Evolutionary conservation across 1,140 invertebrate species (phyloP).

Genomic region (Notospermus geniculatus): DNA sequence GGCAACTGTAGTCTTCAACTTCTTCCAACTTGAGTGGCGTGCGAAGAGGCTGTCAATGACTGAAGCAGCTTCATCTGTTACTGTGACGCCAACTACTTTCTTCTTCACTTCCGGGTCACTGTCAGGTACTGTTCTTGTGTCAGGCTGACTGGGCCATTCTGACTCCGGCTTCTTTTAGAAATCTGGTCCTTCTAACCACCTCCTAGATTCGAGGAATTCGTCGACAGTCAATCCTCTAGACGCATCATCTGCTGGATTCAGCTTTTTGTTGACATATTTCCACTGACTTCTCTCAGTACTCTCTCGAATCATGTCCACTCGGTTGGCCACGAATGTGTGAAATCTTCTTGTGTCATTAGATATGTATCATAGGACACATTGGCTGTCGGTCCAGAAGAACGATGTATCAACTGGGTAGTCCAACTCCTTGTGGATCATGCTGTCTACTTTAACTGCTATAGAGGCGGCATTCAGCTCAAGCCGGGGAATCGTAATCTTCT

Average conservation of each 20-base stretch:
- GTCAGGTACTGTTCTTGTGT: not conserved
- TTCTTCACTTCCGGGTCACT: too few relatives aligned
- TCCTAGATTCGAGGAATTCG: too few relatives aligned
- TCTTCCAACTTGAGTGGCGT: too few relatives aligned
- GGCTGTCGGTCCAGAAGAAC: constrained; percentile 23
- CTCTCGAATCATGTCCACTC: constrained; percentile 19
- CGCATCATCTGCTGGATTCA: too few relatives aligned
- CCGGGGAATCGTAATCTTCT: constrained; percentile 53
- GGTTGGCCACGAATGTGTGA: constrained; percentile 25
- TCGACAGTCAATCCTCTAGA: too few relatives aligned
- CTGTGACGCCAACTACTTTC: too few relatives aligned
- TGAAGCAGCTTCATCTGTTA: too few relatives aligned
- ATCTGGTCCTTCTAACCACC: constrained; percentile 24
- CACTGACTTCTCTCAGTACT: constrained; percentile 12
- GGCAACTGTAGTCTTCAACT: too few relatives aligned
- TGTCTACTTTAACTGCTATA: constrained; percentile 28
- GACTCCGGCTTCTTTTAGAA: constrained; percentile 15
- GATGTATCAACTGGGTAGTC: not conserved
- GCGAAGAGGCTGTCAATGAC: too few relatives aligned
- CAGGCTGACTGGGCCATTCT: constrained; percentile 8
- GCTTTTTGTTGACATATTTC: constrained; percentile 16
- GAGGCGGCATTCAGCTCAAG: constrained; percentile 57
- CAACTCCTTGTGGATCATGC: constrained; percentile 18
- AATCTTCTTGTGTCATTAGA: constrained; percentile 16
- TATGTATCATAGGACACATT: constrained; percentile 17